phyloP scores from a whole-genome alignment of 2,888 invertebrate genomes.

The Ditula angustiorana region DNA sequence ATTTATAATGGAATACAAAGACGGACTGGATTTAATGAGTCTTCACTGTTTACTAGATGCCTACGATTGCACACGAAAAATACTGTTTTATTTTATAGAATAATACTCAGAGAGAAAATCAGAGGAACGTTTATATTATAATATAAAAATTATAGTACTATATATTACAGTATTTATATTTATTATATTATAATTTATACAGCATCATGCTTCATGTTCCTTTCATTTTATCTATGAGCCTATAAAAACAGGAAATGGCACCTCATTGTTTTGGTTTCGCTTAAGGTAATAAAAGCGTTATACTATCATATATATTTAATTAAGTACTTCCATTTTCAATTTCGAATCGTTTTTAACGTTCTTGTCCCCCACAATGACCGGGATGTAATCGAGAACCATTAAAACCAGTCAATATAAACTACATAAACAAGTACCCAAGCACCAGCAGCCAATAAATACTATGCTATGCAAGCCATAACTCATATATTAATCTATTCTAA shows the following conservation, averaged over 20 bases:
- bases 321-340: background rate
- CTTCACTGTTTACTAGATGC: constrained; percentile 28
- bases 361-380: background rate
- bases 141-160: no score
- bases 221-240: no score
- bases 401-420: constrained; percentile 62
- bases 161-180: no score
- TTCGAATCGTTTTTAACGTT: background rate
- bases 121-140: no score
- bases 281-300: background rate
- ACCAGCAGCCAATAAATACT: constrained; percentile 78
- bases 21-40: constrained; percentile 54
- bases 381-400: constrained; percentile 32
- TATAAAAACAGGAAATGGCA: background rate
- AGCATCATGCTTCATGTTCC: no score
- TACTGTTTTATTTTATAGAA: background rate
- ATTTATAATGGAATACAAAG: constrained; percentile 57
- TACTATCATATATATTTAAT: background rate
- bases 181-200: no score
- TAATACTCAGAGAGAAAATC: no score
- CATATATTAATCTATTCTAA: constrained; percentile 69
- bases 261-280: background rate
- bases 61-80: background rate
- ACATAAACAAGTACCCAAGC: constrained; percentile 77
- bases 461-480: constrained; percentile 64